Percentiles rank a stretch among this genome's conserved stretches.
These are phyloP conservation scores for Pomacea canaliculata DNA, from an alignment of 2,888 invertebrate genomes.

Conservation along the genomic window DNA sequence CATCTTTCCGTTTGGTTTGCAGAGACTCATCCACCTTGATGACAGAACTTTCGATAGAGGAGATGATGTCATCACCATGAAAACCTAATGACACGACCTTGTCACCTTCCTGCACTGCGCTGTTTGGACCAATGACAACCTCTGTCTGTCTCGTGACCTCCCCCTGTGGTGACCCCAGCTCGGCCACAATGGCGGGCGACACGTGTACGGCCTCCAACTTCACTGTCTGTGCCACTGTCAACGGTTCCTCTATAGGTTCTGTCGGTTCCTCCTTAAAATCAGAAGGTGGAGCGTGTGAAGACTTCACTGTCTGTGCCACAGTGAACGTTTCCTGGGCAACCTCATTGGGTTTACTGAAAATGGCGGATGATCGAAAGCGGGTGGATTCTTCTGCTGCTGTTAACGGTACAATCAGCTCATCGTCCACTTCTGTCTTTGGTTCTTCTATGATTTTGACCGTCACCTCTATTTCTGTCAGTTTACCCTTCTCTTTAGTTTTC, in stretches of 20 bases:
- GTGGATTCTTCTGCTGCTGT: background rate
- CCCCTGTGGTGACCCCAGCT: background rate
- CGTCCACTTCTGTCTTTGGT: background rate
- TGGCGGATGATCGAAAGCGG: no score
- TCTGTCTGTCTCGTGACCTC: background rate
- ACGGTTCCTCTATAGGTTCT: background rate
- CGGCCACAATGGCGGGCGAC: background rate
- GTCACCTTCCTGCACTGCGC: no score
- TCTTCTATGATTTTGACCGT: background rate
- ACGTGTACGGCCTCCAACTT: background rate
- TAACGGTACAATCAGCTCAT: background rate
- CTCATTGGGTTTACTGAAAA: background rate
- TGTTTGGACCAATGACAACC: no score
- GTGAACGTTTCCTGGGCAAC: background rate
- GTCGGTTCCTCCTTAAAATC: background rate
- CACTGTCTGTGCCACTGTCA: background rate
- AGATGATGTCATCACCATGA: conserved; percentile 14
- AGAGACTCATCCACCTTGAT: background rate
- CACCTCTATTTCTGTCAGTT: background rate
- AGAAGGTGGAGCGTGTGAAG: background rate
- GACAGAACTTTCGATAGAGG: conserved; percentile 9
- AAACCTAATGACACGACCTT: background rate
- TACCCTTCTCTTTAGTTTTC: conserved; percentile 7
- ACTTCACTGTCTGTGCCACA: background rate
- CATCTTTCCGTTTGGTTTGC: background rate